These are phyloP conservation scores for Helarctos malayanus DNA, from an alignment of 2,797 vertebrate genomes.

Conservation along the genomic window DNA sequence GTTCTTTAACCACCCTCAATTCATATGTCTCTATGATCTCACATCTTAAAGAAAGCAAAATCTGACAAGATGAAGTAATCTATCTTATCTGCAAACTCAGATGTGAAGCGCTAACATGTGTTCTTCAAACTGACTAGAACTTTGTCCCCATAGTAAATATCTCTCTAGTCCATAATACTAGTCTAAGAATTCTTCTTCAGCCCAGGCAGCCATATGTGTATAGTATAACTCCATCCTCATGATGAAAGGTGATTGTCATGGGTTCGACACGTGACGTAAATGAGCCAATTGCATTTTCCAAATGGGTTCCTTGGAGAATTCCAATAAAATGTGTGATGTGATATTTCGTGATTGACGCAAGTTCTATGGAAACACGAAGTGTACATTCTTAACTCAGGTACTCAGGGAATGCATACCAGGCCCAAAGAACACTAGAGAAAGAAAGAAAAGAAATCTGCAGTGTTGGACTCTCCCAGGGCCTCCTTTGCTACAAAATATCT, in stretches of 20 bases:
- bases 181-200: not conserved
- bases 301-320: not conserved
- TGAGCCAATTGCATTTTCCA: not conserved
- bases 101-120: rapidly evolving
- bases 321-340: not conserved
- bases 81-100: not conserved
- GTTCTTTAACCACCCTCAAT: not conserved
- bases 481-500: not conserved
- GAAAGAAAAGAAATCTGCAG: not conserved
- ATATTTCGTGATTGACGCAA: not conserved
- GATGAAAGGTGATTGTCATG: not conserved
- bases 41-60: not conserved
- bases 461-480: not conserved
- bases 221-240: not conserved
- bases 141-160: not conserved
- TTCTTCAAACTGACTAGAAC: not conserved
- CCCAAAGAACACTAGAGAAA: not conserved
- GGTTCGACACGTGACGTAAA: not conserved
- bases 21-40: not conserved
- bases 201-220: not conserved
- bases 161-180: not conserved
- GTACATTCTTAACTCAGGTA: not conserved
- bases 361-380: not conserved
- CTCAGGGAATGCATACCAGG: not conserved
- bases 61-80: not conserved